Evolutionary conservation across 2,888 invertebrate genomes (phyloP).

Genomic region (Mythimna lalbum): DNA sequence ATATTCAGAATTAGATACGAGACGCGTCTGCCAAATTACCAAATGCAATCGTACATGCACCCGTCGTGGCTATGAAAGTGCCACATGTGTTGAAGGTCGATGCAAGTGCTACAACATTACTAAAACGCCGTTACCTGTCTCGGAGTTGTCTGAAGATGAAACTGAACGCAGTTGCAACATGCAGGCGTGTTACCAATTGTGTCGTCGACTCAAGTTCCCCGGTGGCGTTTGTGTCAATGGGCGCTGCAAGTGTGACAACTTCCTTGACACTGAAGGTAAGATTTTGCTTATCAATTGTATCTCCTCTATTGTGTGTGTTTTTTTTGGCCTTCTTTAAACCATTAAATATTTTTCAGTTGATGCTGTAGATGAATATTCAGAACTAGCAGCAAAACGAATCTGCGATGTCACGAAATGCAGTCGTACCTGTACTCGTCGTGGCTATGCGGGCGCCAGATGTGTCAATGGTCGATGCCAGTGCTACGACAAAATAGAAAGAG

Average conservation of each 20-base stretch:
- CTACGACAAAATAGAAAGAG: background rate
- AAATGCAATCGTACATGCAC: conserved; percentile 5
- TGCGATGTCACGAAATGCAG: background rate
- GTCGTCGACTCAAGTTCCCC: conserved; percentile 17
- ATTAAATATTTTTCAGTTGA: background rate
- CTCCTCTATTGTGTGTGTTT: no score
- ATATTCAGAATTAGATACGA: background rate
- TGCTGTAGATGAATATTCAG: background rate
- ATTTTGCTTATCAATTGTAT: background rate
- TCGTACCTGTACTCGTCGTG: background rate
- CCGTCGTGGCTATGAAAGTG: conserved; percentile 14
- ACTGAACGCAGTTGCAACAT: conserved; percentile 3
- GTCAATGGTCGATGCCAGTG: conserved; percentile 28
- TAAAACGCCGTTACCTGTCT: background rate
- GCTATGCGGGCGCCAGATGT: conserved; percentile 34
- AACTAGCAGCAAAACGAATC: background rate
- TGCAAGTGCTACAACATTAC: conserved; percentile 20
- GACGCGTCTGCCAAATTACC: background rate
- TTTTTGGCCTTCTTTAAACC: no score
- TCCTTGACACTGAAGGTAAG: no score
- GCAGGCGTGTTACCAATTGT: conserved; percentile 18
- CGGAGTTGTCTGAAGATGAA: conserved; percentile 1
- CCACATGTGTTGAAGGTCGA: conserved; percentile 9
- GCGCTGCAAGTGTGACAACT: no score
- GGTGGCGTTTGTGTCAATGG: no score